phyloP scores from a whole-genome alignment of 1,140 invertebrate species.

The Mylabris phalerata region DNA sequence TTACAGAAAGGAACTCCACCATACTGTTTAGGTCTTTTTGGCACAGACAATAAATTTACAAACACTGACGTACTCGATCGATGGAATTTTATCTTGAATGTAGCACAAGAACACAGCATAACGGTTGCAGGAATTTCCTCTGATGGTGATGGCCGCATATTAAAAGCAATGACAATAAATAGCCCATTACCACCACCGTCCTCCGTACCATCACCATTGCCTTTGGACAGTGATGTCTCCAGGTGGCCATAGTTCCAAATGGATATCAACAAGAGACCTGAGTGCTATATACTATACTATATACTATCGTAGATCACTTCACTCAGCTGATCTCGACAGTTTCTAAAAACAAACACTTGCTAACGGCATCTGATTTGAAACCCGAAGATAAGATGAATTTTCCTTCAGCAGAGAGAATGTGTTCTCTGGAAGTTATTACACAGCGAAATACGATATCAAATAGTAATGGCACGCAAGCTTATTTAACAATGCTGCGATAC shows the following conservation, averaged over 20 bases:
- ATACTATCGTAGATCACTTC: background rate
- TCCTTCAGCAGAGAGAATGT: background rate
- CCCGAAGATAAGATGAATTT: background rate
- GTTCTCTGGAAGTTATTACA: background rate
- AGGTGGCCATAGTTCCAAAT: background rate
- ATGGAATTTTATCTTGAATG: background rate
- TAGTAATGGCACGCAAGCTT: background rate
- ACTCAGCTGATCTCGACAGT: background rate
- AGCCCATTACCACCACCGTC: too few relatives aligned
- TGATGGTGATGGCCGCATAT: background rate
- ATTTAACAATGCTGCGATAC: background rate
- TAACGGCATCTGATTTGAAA: background rate
- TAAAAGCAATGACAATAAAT: constrained; percentile 1
- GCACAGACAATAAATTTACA: constrained; percentile 7
- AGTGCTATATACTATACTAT: background rate
- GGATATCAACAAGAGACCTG: background rate
- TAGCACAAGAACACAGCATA: constrained; percentile 1
- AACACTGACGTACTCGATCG: background rate
- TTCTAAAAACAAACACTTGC: constrained; percentile 1
- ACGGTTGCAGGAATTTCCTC: constrained; percentile 4
- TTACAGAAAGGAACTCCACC: background rate
- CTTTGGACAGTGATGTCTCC: background rate
- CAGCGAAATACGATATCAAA: background rate
- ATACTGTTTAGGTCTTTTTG: constrained; percentile 5
- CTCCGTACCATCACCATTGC: too few relatives aligned